Evolutionary conservation across 2,797 vertebrate species (phyloP).

Genomic region (Antrozous pallidus): DNA sequence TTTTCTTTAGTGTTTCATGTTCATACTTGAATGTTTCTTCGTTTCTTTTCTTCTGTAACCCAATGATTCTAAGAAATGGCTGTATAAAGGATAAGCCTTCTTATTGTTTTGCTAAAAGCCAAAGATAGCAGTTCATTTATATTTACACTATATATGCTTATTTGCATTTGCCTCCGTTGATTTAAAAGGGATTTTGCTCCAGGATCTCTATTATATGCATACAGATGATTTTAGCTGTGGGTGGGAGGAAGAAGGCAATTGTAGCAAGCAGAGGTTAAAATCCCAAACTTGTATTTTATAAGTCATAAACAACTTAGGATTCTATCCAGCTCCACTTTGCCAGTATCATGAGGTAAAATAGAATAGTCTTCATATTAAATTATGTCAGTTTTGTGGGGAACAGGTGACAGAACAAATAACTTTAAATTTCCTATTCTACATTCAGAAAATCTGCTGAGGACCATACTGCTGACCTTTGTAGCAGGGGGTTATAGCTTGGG

Average conservation of each 20-base stretch:
- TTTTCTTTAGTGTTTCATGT: not conserved
- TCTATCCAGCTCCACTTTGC: slow-evolving; percentile 25
- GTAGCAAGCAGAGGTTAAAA: slow-evolving; percentile 2
- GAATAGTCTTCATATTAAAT: slow-evolving; percentile 49
- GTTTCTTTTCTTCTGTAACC: not conserved
- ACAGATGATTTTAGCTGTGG: not conserved
- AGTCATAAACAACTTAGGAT: slow-evolving; percentile 32
- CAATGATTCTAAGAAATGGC: not conserved
- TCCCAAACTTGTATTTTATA: not conserved
- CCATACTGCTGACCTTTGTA: slow-evolving; percentile 29
- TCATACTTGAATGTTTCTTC: not conserved
- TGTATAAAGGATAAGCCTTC: not conserved
- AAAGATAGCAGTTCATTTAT: not conserved
- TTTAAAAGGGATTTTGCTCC: not conserved
- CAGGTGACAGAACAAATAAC: slow-evolving; percentile 55
- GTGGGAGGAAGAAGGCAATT: not conserved
- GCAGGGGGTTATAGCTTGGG: not conserved
- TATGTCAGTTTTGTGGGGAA: slow-evolving; percentile 52
- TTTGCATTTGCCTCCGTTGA: not conserved
- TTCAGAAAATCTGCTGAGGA: slow-evolving; percentile 29
- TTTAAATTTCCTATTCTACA: slow-evolving; percentile 44
- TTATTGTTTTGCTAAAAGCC: not conserved
- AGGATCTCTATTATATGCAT: not conserved
- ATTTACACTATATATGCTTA: not conserved
- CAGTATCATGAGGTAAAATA: slow-evolving; percentile 48